Percentiles rank a stretch among this genome's conserved stretches.
phyloP scores from a whole-genome alignment of 2,113 vertebrate species.

The Cygnus atratus region DNA sequence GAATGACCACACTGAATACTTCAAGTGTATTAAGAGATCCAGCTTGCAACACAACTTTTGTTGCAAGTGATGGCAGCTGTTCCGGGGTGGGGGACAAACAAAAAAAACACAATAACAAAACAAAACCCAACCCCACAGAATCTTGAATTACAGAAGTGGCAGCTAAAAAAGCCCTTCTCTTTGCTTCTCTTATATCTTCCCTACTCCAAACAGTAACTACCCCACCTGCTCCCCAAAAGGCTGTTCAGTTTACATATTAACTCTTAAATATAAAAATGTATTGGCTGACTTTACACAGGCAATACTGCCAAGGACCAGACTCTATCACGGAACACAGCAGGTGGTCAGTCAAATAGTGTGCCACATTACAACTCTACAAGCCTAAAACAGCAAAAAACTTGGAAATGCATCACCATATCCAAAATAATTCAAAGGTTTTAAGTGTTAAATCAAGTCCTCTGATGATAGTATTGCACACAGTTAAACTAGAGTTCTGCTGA shows the following conservation, averaged over 20 bases:
- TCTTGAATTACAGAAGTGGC: neutral
- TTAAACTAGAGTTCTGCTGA: neutral
- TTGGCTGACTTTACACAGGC: conserved; percentile 22
- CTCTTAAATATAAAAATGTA: neutral
- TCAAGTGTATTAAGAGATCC: neutral
- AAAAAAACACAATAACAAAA: too few species aligned
- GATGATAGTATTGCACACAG: conserved; percentile 9
- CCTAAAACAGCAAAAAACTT: conserved; percentile 37
- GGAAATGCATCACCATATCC: conserved; percentile 62
- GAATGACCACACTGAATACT: conserved; percentile 12
- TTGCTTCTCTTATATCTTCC: neutral
- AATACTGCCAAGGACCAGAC: conserved; percentile 22
- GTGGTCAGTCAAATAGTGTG: conserved; percentile 11
- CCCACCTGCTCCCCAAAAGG: neutral
- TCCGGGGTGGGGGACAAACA: neutral
- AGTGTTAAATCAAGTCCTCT: conserved; percentile 29
- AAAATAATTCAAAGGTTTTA: conserved; percentile 18
- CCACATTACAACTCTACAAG: conserved; percentile 45
- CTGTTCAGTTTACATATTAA: neutral
- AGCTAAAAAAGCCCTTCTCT: neutral
- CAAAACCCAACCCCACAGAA: neutral
- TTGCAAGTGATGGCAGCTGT: conserved; percentile 12
- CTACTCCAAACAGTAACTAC: neutral
- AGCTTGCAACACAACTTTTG: conserved; percentile 1
- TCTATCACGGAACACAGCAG: neutral